Conservation (phyloP, 2,888 invertebrate species). For the Cephus sareptanus region DNA sequence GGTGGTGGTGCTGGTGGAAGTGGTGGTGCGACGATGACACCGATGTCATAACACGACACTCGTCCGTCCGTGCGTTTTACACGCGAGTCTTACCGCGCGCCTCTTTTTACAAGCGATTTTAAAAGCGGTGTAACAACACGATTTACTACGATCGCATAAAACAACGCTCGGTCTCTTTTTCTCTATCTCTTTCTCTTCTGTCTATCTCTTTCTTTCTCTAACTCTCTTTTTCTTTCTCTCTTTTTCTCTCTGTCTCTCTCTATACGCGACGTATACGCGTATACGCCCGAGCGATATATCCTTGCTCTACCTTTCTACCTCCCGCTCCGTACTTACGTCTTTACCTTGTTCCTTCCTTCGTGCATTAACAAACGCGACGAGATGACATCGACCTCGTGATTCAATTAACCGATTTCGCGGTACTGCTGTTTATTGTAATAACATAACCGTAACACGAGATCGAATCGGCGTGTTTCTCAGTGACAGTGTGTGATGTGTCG, state of each 20-base stretch:
- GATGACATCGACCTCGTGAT: conserved; percentile 4
- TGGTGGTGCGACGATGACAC: conserved; percentile 54
- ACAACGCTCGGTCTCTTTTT: conserved; percentile 21
- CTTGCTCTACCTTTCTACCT: conserved; percentile 23
- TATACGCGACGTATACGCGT: conserved; percentile 18
- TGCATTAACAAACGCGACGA: not conserved
- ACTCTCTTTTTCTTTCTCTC: not conserved
- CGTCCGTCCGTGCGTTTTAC: conserved; percentile 20
- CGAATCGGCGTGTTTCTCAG: not conserved
- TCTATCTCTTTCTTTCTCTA: not conserved
- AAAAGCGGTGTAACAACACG: conserved; percentile 13
- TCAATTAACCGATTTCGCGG: not conserved
- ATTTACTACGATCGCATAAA: conserved; percentile 16
- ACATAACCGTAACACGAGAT: not conserved
- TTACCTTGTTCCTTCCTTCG: not conserved
- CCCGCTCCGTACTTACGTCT: conserved; percentile 9
- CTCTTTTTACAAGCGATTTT: conserved; percentile 10
- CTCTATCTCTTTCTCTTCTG: conserved; percentile 6
- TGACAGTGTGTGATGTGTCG: not conserved
- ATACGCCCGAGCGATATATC: conserved; percentile 29
- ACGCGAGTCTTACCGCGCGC: conserved; percentile 4
- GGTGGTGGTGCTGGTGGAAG: conserved; percentile 12
- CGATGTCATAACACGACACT: conserved; percentile 52
- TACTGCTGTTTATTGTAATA: not conserved
- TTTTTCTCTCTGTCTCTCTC: conserved; percentile 14